phyloP scores from a whole-genome alignment of 1,140 invertebrate species.

The Oryzaephilus surinamensis region DNA sequence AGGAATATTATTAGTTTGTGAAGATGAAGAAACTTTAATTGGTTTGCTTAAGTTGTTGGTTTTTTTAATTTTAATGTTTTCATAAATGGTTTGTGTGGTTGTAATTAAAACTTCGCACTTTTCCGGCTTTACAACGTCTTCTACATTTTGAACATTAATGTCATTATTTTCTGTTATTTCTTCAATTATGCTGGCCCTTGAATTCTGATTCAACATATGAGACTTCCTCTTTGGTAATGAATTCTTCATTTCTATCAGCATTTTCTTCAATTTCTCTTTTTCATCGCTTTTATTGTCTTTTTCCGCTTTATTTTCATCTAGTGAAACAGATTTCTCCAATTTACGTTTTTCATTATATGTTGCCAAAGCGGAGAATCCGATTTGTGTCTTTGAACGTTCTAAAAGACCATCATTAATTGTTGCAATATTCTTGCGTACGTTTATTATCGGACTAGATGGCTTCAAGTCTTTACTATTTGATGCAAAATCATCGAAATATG shows the following conservation, averaged over 20 bases:
- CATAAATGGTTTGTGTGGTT: conserved; percentile 28
- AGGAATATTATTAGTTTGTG: conserved; percentile 25
- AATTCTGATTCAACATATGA: conserved; percentile 22
- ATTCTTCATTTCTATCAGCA: conserved; percentile 56
- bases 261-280: conserved; percentile 45
- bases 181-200: conserved; percentile 25
- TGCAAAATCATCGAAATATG: conserved; percentile 33
- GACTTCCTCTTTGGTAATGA: conserved; percentile 45
- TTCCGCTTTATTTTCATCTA: conserved; percentile 10
- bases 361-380: conserved; percentile 26
- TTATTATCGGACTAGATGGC: conserved; percentile 8
- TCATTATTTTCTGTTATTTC: conserved; percentile 21
- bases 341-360: conserved; percentile 16
- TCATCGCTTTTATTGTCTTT: conserved; percentile 36
- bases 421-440: too few species aligned
- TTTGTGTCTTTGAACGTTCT: conserved; percentile 33
- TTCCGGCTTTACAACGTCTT: conserved; percentile 9
- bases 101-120: conserved; percentile 24
- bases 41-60: conserved; percentile 25
- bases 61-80: conserved; percentile 32
- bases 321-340: conserved; percentile 9
- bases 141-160: conserved; percentile 1
- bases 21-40: conserved; percentile 27
- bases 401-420: conserved; percentile 16
- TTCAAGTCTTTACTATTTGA: conserved; percentile 14